Conservation (phyloP, 2,113 vertebrate genomes). For the Orycteropus afer region DNA sequence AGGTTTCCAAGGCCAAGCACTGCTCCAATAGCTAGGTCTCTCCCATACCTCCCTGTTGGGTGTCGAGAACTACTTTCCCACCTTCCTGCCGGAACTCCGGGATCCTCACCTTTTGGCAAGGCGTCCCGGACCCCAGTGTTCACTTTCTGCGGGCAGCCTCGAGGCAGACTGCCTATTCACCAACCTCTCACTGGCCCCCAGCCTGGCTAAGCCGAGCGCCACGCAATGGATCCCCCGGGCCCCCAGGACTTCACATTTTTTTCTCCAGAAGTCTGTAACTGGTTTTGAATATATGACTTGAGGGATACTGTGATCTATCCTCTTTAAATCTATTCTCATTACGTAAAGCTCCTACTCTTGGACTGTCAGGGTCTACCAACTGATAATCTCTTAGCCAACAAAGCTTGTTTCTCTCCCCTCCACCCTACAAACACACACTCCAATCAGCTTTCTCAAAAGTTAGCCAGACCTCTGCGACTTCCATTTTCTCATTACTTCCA, state of each 20-base stretch:
- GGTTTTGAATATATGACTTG: background rate
- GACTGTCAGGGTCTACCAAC: background rate
- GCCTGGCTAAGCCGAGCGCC: conserved; percentile 39
- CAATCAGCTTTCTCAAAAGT: background rate
- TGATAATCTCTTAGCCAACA: background rate
- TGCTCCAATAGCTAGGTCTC: rapidly evolving
- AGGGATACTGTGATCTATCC: background rate
- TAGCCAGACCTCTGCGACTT: background rate
- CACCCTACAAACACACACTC: background rate
- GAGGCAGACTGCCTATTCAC: background rate
- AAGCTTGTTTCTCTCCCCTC: background rate
- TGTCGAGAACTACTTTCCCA: background rate
- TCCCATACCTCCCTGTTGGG: background rate
- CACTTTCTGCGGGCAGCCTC: background rate
- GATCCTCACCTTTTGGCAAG: rapidly evolving
- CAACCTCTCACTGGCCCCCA: background rate
- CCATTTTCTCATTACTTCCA: background rate
- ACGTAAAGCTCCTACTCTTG: background rate
- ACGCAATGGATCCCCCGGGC: background rate
- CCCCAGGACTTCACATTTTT: too few species aligned
- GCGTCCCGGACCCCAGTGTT: background rate
- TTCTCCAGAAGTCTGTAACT: background rate
- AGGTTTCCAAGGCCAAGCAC: rapidly evolving
- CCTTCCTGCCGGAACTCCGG: rapidly evolving
- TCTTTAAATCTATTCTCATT: background rate